A percentile compares a stretch with the other conserved stretches of the same genome.
phyloP scores from a whole-genome alignment of 1,140 invertebrate genomes.

The Rhagoletis zephyria region DNA sequence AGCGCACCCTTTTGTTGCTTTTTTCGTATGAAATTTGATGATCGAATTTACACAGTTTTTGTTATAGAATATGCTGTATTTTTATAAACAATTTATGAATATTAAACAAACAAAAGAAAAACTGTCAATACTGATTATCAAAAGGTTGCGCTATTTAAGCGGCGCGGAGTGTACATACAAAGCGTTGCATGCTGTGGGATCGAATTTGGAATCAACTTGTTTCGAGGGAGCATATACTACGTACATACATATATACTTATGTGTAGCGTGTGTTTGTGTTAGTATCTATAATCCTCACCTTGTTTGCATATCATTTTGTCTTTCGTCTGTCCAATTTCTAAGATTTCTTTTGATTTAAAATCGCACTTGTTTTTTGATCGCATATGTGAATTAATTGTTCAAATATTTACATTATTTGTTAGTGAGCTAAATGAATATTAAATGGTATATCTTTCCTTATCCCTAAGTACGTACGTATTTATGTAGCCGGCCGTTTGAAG shows the following conservation, averaged over 20 bases:
- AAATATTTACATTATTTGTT: slow-evolving; percentile 74
- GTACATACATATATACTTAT: too few relatives aligned
- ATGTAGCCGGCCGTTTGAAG: background rate
- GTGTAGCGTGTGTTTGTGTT: background rate
- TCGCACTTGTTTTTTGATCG: slow-evolving; percentile 62
- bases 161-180: background rate
- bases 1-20: too few relatives aligned
- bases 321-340: slow-evolving; percentile 50
- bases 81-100: background rate
- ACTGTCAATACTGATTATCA: too few relatives aligned
- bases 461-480: background rate
- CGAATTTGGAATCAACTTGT: background rate
- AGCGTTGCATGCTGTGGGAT: slow-evolving; percentile 29
- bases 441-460: slow-evolving; percentile 67
- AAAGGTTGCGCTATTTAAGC: too few relatives aligned
- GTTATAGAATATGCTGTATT: too few relatives aligned
- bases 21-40: too few relatives aligned
- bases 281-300: background rate
- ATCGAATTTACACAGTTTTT: too few relatives aligned
- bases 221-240: background rate
- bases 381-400: slow-evolving; percentile 73
- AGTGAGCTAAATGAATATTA: slow-evolving; percentile 74
- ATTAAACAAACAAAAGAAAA: background rate
- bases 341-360: slow-evolving; percentile 55
- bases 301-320: background rate